Base-by-base conservation (phyloP, 2,113 vertebrate genomes). In the Oreotrochilus melanogaster region DNA sequence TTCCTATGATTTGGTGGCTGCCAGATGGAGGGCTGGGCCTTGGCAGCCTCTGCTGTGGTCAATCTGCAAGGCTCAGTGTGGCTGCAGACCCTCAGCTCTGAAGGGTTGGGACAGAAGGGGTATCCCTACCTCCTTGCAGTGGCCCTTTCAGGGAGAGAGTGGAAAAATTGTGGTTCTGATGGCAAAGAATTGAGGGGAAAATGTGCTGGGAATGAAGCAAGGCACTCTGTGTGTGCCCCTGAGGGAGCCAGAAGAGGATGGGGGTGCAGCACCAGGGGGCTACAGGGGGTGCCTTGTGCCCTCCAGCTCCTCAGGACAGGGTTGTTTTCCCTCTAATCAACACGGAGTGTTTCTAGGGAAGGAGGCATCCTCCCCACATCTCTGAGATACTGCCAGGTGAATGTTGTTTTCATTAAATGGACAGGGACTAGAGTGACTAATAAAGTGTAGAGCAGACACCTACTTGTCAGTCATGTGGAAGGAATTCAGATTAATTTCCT, bases 221-320 rank as follows among this genome's bases (percentile, higher is more conserved):
- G 33, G 24, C 11, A 1, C 3, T 2, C 23, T 0, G 0, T 78
- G 48, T 0, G 0, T 78, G 48, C 11, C 23, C 6, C 11, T 19
- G 15, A 39, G 39, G 39, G 39, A 39, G 45, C 45, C 45, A 18
- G 45, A 19, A 23, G 47, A 48, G 19, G 19, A 10, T 23, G 22
- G 48, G 5, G 48, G 48, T 48, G 11, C 45, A 10, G 45, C 45
- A 47, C 45, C 39, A 39, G 39, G 39, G 39, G 39, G 12, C 11
- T 47, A 19, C 18, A 47, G 45, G 45, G 22, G 45, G 45, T 19
- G 45, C 45, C 45, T 21, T 21, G 19, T 47, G 45, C 45, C 10
- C 5, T 8, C 11, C 7, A 2, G 11, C 35, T 69, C 5, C 27
- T 18, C 25, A 19, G 43, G 17, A 21, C 9, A 6, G 22, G 30